A percentile compares a stretch with the other conserved stretches of the same genome.
phyloP scores from a whole-genome alignment of 2,113 vertebrate species.

The Silurus glanis region DNA sequence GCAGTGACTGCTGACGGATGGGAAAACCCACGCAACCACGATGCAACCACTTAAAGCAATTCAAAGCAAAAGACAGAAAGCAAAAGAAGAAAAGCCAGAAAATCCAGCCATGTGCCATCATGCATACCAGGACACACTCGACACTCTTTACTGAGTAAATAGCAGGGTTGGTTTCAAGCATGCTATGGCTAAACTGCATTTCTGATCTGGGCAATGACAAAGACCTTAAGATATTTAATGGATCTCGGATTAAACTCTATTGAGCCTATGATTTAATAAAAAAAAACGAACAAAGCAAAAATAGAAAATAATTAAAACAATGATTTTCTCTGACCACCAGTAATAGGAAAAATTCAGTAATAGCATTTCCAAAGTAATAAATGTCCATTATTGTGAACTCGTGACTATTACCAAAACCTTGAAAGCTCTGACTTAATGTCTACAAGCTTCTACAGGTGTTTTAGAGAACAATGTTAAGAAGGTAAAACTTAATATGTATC shows the following conservation, averaged over 20 bases:
- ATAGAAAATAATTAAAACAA: not conserved
- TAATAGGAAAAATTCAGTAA: not conserved
- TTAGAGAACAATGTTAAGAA: not conserved
- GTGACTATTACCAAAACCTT: not conserved
- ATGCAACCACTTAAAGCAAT: not conserved
- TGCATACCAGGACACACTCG: not conserved
- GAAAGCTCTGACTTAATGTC: not conserved
- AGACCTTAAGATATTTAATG: not conserved
- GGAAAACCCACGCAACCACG: not conserved
- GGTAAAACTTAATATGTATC: not conserved
- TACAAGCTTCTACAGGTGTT: not conserved
- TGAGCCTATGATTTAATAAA: not conserved
- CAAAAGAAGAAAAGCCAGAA: slow-evolving; percentile 19
- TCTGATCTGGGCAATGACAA: not conserved
- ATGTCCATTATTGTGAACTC: not conserved
- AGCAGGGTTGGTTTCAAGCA: not conserved
- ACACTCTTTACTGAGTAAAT: not conserved
- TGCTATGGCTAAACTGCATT: not conserved
- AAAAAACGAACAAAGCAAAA: not conserved
- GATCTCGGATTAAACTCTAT: not conserved
- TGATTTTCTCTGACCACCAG: not conserved
- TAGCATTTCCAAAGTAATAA: not conserved
- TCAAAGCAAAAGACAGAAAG: not conserved
- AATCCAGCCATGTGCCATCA: not conserved
- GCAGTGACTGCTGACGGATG: not conserved